Evolutionary conservation across 2,888 invertebrate species (phyloP).

Genomic region (Volucella inanis): DNA sequence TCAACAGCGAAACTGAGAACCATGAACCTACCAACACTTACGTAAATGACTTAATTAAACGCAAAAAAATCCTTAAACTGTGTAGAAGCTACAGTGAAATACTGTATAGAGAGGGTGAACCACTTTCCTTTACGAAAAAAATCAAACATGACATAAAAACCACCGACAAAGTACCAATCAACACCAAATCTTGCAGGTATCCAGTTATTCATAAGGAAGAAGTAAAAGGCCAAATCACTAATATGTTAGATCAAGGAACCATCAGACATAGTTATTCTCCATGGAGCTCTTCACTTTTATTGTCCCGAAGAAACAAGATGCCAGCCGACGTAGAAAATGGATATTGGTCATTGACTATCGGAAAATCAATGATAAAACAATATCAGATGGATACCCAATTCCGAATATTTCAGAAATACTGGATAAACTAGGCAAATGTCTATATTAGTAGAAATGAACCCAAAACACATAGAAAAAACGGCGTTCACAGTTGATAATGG

Average conservation of each 20-base stretch:
- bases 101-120: slow-evolving; percentile 18
- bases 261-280: too few species aligned
- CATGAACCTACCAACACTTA: background rate
- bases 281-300: too few species aligned
- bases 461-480: too few species aligned
- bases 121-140: slow-evolving; percentile 11
- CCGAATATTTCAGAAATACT: too few species aligned
- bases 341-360: background rate
- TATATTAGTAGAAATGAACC: background rate
- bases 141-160: slow-evolving; percentile 39
- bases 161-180: slow-evolving; percentile 12
- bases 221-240: too few species aligned
- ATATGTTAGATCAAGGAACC: too few species aligned
- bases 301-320: too few species aligned
- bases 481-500: too few species aligned
- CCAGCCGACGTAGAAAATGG: too few species aligned
- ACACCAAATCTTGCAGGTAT: slow-evolving; percentile 19
- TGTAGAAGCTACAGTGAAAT: slow-evolving; percentile 15
- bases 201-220: background rate
- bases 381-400: background rate
- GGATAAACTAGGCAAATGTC: background rate
- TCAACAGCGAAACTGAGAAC: background rate
- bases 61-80: slow-evolving; percentile 9
- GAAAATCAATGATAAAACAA: background rate
- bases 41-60: slow-evolving; percentile 4